Base-by-base conservation (phyloP, 2,797 vertebrate species). In the Pyrocephalus nanus region DNA sequence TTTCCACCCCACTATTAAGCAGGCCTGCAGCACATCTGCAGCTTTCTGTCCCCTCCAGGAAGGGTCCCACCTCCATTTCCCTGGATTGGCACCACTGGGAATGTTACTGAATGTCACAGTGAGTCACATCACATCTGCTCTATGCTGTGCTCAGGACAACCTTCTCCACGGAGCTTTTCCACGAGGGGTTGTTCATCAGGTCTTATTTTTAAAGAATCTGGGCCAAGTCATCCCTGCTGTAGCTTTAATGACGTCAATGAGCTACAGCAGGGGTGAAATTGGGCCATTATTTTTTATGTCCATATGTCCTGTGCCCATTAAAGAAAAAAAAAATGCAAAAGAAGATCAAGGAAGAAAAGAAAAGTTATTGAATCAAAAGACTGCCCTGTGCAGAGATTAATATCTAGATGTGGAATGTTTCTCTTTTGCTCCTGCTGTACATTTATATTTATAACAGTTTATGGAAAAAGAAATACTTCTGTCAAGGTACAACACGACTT, bases 201-300 rank as follows among this genome's bases (percentile, higher is more conserved):
- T 96, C 96, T 96, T 91, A 91, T 95, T 97, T 96, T 95, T 85
- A 96, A 96, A 95, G 90, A 95, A 97, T 95, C 94, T 96, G 96
- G 96, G 96, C 96, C 96, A 96, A 97, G 93, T 89, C 96, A 96
- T 97, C 96, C 94, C 96, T 96, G 94, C 94, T 96, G 96, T 90
- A 96, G 86, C 93, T 95, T 95, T 80, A 93, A 51, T 97, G 96
- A 97, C 96, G 95, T 96, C 96, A 97, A 95, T 94, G 90, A 96
- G 93, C 90, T 95, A 94, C 88, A 86, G 92, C 94, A 96, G 86
- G 92, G 95, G 96, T 92, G 88, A 97, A 97, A 97, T 66, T 97
- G 96, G 96, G 96, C 95, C 95, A 53, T 93, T 96, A 95, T 95
- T 93, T 96, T 96, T 97, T 95, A 95, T 94, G 96, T 91, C 96